phyloP scores from a whole-genome alignment of 2,888 invertebrate species.

The Allolobophora icterica region DNA sequence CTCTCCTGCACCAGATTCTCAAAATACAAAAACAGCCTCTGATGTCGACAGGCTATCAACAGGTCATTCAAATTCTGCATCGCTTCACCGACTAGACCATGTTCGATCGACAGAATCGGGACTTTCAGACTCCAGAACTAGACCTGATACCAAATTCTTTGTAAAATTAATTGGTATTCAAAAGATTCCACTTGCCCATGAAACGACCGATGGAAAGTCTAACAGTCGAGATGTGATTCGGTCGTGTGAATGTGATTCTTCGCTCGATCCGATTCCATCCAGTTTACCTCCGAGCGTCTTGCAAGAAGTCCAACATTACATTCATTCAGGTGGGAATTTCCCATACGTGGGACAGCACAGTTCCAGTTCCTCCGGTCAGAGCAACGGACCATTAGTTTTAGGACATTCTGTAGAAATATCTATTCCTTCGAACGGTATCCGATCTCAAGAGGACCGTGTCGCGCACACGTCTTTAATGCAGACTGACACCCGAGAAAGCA shows the following conservation, averaged over 20 bases:
- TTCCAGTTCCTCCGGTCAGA: neutral
- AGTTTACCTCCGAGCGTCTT: neutral
- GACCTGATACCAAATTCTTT: neutral
- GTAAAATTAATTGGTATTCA: neutral
- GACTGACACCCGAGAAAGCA: neutral
- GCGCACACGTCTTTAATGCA: neutral
- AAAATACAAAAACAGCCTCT: neutral
- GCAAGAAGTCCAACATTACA: neutral
- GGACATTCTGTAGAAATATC: neutral
- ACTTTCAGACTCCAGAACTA: neutral
- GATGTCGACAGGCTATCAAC: neutral
- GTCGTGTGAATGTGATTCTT: neutral
- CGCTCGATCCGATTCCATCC: neutral
- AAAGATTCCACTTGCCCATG: neutral
- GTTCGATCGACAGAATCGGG: neutral
- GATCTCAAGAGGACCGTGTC: neutral
- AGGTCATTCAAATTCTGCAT: neutral
- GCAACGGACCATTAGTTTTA: neutral
- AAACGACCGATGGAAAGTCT: neutral
- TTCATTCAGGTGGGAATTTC: neutral
- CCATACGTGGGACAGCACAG: neutral
- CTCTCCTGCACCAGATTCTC: neutral
- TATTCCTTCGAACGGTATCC: neutral
- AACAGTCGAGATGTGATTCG: neutral
- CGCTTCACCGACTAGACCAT: too few relatives aligned